Base-by-base conservation (phyloP, 2,888 invertebrate species). In the Mesorhabditis spiculigera region DNA sequence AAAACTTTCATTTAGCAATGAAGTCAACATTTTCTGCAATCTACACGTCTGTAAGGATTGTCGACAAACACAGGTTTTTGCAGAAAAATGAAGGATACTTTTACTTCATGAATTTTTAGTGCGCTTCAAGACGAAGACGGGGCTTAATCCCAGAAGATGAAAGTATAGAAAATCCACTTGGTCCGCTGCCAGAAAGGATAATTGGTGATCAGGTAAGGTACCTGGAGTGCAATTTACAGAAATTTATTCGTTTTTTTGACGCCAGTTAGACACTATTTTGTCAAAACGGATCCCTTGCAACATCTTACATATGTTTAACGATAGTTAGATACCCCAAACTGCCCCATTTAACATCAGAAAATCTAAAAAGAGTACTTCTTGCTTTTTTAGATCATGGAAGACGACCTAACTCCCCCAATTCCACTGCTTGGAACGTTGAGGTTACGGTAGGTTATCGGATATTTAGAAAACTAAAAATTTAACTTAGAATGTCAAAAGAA, bases 21-120 rank as follows among this genome's bases (percentile, higher is more conserved):
- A 84, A 74, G 84, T 84, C 72, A 84, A 84, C 76, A 84, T 84
- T 68, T 84, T 83, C 78, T 84, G 84, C 75, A 84, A 84, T 72
- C 76, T 84, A 43, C 82, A 85, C 68, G 77, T 85, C 16, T 84
- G 84, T 44, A 75, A 73, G 6, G 68, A 72, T n/a, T 80, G 79
- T 66, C 67, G 72, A 16, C 79, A 80, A 63, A 44, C 76, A n/a
- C 58, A 50, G 58, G 58, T 50, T 13, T 13, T 50, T 50, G n/a
- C 10, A 50, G 3, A 50, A 13, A 50, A n/a, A 50, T 50, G n/a
- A 50, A n/a, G 58, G 58, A 50, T 13, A 50, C 1, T n/a, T n/a
- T 50, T 13, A 50, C 2, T 13, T 13, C 58, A 50, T 50, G n/a
- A 50, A 10, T 28, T 28, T 50, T n/a, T 50, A 50, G 58, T 50